These are phyloP conservation scores for Thamnophis sirtalis DNA, from an alignment of 2,113 vertebrate species.

Conservation along the genomic window DNA sequence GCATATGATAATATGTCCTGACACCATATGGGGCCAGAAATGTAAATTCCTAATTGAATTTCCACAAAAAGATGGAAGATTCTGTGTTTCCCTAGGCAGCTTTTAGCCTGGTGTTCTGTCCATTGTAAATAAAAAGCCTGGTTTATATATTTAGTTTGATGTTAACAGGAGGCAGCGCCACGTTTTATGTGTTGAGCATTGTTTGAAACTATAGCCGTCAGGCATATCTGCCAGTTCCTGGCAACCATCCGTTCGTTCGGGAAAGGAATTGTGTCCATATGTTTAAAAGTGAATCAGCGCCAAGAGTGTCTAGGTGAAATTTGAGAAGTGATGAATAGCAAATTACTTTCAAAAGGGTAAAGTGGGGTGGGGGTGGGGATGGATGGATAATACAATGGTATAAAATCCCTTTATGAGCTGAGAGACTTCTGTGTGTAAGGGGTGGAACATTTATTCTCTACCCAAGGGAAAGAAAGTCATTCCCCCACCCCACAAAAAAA, in stretches of 20 bases:
- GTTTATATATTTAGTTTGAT: not conserved
- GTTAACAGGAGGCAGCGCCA: slow-evolving; percentile 15
- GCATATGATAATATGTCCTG: not conserved
- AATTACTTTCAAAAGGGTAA: slow-evolving; percentile 50
- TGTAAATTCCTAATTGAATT: not conserved
- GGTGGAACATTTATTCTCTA: not conserved
- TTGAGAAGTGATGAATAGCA: slow-evolving; percentile 59
- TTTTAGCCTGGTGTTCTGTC: not conserved
- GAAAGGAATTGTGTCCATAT: slow-evolving; percentile 40
- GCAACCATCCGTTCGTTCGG: slow-evolving; percentile 30
- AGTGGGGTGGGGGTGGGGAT: not conserved
- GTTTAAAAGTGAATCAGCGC: slow-evolving; percentile 25
- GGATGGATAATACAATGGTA: slow-evolving; percentile 12
- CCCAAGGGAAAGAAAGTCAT: not conserved
- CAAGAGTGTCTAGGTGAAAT: slow-evolving; percentile 46
- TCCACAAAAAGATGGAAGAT: not conserved
- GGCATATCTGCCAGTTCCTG: slow-evolving; percentile 19
- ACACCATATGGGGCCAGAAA: not conserved
- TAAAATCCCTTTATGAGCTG: not conserved
- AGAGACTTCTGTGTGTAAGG: not conserved
- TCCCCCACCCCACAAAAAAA: not conserved
- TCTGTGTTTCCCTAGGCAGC: not conserved
- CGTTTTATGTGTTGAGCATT: not conserved
- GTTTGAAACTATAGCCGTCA: slow-evolving; percentile 12
- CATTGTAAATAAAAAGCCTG: not conserved